These are phyloP conservation scores for Pinctada fucata DNA, from an alignment of 2,888 invertebrate species.

Conservation along the genomic window DNA sequence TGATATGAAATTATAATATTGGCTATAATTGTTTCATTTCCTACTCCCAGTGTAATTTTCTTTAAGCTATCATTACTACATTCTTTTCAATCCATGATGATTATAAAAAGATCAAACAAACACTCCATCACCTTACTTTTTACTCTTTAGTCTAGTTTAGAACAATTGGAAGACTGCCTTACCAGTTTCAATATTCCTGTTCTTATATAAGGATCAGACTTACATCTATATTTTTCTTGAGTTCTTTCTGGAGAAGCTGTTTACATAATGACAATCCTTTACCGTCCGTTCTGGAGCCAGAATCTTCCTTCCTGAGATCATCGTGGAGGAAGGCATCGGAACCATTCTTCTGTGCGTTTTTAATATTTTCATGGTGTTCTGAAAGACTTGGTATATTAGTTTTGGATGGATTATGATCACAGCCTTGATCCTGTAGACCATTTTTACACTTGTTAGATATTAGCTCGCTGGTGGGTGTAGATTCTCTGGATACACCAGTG, in stretches of 20 bases:
- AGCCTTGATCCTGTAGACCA: background rate
- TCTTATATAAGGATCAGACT: conserved; percentile 20
- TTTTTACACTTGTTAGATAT: background rate
- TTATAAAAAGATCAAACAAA: no score
- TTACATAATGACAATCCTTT: conserved; percentile 51
- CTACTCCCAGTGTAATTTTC: background rate
- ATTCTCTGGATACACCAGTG: background rate
- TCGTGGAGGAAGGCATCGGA: background rate
- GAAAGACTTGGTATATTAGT: background rate
- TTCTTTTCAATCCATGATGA: no score
- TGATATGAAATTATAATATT: background rate
- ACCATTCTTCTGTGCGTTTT: background rate
- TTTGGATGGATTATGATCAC: background rate
- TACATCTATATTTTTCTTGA: conserved; percentile 51
- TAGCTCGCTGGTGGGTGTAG: conserved; percentile 8
- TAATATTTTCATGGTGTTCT: background rate
- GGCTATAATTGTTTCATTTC: background rate
- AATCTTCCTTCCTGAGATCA: background rate
- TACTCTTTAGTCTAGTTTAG: no score
- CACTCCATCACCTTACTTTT: no score
- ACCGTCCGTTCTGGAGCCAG: background rate
- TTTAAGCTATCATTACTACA: no score
- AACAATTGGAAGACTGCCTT: no score
- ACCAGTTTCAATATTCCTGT: no score
- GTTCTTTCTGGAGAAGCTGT: conserved; percentile 52